phyloP scores from a whole-genome alignment of 30 jellyfish, hydroid and myxozoan species.

The Catostylus mosaicus region DNA sequence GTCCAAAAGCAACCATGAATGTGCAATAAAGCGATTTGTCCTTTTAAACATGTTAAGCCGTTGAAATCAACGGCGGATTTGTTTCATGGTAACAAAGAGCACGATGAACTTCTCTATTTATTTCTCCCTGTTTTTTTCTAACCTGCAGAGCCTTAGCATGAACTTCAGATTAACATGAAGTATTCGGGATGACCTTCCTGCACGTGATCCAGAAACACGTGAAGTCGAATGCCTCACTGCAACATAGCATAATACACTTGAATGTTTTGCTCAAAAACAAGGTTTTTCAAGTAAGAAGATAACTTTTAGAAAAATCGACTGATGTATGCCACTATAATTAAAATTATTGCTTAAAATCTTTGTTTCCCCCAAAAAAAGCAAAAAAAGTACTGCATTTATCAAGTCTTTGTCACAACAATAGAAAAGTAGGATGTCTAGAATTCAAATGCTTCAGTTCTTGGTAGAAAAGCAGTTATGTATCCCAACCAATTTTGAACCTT shows the following conservation, averaged over 20 bases:
- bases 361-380: too few species aligned
- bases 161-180: background rate
- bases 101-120: background rate
- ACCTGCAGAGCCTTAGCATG: background rate
- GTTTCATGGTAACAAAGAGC: background rate
- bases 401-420: background rate
- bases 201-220: background rate
- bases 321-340: background rate
- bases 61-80: background rate
- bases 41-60: background rate
- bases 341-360: too few species aligned
- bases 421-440: too few species aligned
- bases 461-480: too few species aligned
- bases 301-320: background rate
- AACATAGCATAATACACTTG: background rate
- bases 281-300: background rate
- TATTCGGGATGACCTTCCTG: background rate
- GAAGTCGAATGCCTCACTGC: background rate
- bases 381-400: background rate
- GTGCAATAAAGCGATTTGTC: conserved; percentile 12
- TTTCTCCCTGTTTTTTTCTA: background rate
- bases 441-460: too few species aligned
- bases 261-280: background rate
- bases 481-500: too few species aligned
- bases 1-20: conserved; percentile 16